Conservation (phyloP, 1,140 invertebrate species). For the Aphis craccivora region DNA sequence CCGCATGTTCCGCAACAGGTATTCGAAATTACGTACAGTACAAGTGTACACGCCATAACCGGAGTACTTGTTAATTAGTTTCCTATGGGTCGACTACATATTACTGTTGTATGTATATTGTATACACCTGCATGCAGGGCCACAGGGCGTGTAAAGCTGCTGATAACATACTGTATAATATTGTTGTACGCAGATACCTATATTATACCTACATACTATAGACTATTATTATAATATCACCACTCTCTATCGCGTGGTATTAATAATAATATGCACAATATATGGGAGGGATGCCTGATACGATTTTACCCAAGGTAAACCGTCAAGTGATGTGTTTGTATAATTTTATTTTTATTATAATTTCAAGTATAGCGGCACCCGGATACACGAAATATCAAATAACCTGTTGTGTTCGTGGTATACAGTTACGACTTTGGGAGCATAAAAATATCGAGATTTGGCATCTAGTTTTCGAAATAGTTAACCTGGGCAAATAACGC, state of each 20-base stretch:
- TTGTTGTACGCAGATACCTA: not conserved
- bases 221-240: not conserved
- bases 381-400: not conserved
- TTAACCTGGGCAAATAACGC: too few relatives aligned
- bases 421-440: not conserved
- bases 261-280: not conserved
- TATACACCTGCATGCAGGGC: constrained; percentile 45
- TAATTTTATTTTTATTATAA: not conserved
- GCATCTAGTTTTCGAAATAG: not conserved
- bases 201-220: not conserved
- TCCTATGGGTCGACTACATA: constrained; percentile 23
- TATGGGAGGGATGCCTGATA: not conserved
- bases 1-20: constrained; percentile 55
- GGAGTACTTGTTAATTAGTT: constrained; percentile 26
- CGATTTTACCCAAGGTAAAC: not conserved
- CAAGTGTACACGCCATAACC: not conserved
- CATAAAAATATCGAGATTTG: not conserved
- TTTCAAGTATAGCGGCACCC: not conserved
- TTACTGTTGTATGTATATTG: not conserved
- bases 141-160: constrained; percentile 27
- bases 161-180: not conserved
- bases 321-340: not conserved
- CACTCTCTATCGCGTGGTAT: not conserved
- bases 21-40: not conserved
- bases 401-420: not conserved